Evolutionary conservation across 1,140 invertebrate genomes (phyloP).

Genomic region (Dreissena rostriformis): DNA sequence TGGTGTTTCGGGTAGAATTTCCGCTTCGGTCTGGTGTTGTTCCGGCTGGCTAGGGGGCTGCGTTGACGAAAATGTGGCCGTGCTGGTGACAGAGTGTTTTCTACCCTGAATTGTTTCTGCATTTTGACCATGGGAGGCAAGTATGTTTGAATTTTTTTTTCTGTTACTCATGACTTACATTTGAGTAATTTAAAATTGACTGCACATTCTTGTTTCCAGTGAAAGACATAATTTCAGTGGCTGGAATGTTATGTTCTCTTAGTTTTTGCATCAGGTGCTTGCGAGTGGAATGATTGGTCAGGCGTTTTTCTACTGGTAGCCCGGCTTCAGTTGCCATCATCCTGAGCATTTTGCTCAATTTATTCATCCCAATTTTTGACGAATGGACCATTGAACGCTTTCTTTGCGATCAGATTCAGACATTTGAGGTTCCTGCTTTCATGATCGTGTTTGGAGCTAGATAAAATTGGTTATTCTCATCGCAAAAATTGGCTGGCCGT

Average conservation of each 20-base stretch:
- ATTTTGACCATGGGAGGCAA: not conserved
- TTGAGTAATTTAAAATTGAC: constrained; percentile 22
- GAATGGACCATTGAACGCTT: constrained; percentile 8
- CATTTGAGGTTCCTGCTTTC: not conserved
- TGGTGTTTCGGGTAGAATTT: too few relatives aligned
- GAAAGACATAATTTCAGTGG: constrained; percentile 24
- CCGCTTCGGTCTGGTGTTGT: not conserved
- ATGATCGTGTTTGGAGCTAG: not conserved
- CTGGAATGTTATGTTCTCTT: not conserved
- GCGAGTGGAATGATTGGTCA: constrained; percentile 18
- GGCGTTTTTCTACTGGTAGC: constrained; percentile 5
- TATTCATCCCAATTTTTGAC: constrained; percentile 8
- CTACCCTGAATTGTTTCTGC: not conserved
- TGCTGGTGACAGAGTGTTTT: not conserved
- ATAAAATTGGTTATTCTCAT: not conserved
- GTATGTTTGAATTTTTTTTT: not conserved
- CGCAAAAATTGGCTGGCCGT: not conserved
- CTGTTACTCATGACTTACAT: constrained; percentile 2
- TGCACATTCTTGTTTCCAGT: constrained; percentile 16
- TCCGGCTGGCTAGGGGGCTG: not conserved
- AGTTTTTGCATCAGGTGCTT: constrained; percentile 22
- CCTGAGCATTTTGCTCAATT: constrained; percentile 1
- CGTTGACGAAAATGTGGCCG: not conserved
- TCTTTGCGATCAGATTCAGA: not conserved
- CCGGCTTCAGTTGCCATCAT: constrained; percentile 3